Evolutionary conservation across 2,113 vertebrate species (phyloP).

Genomic region (Pseudorectes ferrugineus): DNA sequence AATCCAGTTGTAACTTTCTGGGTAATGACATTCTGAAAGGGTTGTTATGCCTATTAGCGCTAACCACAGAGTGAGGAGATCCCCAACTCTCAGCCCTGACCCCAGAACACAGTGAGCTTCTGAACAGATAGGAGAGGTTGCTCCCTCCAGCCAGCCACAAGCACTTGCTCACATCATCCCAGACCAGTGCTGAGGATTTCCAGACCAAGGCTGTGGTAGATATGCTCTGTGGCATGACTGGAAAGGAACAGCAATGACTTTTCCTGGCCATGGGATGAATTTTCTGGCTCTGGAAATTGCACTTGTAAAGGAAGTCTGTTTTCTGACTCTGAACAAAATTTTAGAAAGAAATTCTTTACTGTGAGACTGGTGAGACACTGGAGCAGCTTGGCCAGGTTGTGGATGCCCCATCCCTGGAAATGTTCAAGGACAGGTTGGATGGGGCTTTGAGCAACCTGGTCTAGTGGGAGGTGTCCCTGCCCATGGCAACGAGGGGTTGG

Average conservation of each 20-base stretch:
- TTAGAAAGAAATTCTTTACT: background rate
- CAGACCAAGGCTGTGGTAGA: background rate
- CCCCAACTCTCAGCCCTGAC: background rate
- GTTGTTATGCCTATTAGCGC: rapidly evolving
- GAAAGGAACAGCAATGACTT: background rate
- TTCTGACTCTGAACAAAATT: background rate
- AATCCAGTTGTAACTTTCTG: background rate
- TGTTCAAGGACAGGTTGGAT: background rate
- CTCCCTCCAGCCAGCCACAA: background rate
- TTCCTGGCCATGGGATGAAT: background rate
- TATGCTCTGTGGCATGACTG: background rate
- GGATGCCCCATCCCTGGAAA: background rate
- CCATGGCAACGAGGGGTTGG: rapidly evolving
- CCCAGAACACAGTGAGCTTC: background rate
- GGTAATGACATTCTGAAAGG: background rate
- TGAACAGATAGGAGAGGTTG: rapidly evolving
- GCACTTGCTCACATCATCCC: background rate
- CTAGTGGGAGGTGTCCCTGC: background rate
- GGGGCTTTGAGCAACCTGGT: background rate
- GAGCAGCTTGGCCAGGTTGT: background rate
- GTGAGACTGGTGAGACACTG: background rate
- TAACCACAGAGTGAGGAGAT: background rate
- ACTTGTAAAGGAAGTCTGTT: background rate
- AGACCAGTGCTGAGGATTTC: background rate
- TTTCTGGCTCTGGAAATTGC: background rate